Conservation (phyloP, 2,797 vertebrate genomes). For the Caiman crocodilus region DNA sequence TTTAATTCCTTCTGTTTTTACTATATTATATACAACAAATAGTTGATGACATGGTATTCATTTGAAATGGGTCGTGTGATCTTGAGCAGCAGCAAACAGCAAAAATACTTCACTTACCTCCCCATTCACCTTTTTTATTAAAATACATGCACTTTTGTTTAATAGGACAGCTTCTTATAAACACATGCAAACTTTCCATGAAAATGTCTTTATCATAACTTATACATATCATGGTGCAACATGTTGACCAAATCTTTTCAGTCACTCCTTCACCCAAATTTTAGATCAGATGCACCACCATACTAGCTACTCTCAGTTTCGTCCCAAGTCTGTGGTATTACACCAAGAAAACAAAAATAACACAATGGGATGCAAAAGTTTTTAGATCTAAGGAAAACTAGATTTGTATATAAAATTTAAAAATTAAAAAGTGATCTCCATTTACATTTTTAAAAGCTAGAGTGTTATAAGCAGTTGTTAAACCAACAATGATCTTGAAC, state of each 20-base stretch:
- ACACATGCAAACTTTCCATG: neutral
- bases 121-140: neutral
- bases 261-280: neutral
- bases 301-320: neutral
- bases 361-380: neutral
- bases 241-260: neutral
- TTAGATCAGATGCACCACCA: neutral
- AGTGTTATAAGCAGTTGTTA: neutral
- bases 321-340: neutral
- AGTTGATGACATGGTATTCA: neutral
- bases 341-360: neutral
- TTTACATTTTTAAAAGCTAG: neutral
- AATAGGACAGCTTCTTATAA: neutral
- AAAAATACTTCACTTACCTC: neutral
- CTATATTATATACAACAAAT: neutral
- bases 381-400: neutral
- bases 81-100: neutral
- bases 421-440: neutral
- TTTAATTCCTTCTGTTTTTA: neutral
- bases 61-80: neutral
- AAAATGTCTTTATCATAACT: neutral
- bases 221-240: accelerated
- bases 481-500: neutral
- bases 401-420: neutral
- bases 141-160: neutral